Percentiles rank a stretch among this genome's conserved stretches.
These are phyloP conservation scores for Thysanoteuthis rhombus DNA, from an alignment of 2,888 invertebrate species.

Conservation along the genomic window DNA sequence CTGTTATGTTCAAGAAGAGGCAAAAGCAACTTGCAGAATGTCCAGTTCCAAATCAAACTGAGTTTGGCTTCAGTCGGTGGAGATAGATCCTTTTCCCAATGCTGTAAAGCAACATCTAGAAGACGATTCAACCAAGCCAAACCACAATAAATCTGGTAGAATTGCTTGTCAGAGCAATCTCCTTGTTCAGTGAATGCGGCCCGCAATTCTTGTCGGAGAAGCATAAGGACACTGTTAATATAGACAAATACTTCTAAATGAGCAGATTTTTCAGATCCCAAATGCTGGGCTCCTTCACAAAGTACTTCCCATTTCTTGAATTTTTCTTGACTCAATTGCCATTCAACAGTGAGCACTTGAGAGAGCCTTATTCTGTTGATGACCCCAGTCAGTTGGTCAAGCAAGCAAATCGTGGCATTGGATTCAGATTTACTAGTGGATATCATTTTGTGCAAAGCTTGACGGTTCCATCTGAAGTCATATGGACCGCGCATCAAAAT, in stretches of 20 bases:
- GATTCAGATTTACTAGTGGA: neutral
- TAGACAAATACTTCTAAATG: slow-evolving; percentile 25
- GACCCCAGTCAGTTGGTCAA: neutral
- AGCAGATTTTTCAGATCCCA: slow-evolving; percentile 20
- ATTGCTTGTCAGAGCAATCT: slow-evolving; percentile 30
- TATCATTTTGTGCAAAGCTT: slow-evolving; percentile 34
- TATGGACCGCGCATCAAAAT: slow-evolving; percentile 32
- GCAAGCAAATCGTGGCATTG: neutral
- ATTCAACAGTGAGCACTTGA: neutral
- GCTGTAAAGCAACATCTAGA: neutral
- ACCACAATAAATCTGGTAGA: slow-evolving; percentile 26
- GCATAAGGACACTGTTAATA: neutral
- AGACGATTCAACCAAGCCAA: slow-evolving; percentile 23
- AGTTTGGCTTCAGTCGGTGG: neutral
- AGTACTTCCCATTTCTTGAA: slow-evolving; percentile 1
- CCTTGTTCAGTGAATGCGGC: neutral
- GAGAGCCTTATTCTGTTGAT: slow-evolving; percentile 17
- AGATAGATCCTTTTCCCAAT: slow-evolving; percentile 16
- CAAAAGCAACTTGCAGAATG: neutral
- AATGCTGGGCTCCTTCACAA: neutral
- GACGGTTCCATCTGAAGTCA: slow-evolving; percentile 44
- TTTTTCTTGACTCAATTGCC: slow-evolving; percentile 15
- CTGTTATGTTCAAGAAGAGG: slow-evolving; percentile 19
- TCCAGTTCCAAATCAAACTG: slow-evolving; percentile 21
- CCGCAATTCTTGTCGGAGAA: slow-evolving; percentile 22